Base-by-base conservation (phyloP, 2,888 invertebrate species). In the Nomada fucata region DNA sequence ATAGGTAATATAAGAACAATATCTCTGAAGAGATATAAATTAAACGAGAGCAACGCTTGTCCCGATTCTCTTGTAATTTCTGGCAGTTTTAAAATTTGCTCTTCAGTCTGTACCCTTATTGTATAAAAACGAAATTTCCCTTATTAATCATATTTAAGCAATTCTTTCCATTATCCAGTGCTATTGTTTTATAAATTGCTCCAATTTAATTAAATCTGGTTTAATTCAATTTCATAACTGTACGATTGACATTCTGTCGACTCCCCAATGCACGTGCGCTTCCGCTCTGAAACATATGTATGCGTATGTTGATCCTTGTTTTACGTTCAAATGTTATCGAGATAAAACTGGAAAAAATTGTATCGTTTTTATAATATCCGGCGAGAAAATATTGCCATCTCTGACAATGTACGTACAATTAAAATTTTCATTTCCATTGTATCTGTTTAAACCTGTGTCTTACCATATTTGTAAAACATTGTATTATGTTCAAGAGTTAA, bases 201-300 rank as follows among this genome's bases (percentile, higher is more conserved):
- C 29, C 55, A 57, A 55, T 79, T 80, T 75, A 75, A 82, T 76
- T 80, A 72, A 82, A 76, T 68, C 57, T 52, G 71, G 57, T 76
- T 80, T 67, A 79, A 79, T 82, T 80, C 65, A 36, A 74, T 79
- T 65, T 18, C 42, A 15, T 53, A 73, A 81, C 64, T 36, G 59
- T 29, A 65, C 61, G 50, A 72, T 80, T 68, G 63, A 77, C 71
- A 44, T 75, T 61, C 59, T 64, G 64, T 59, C 72, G 76, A 47
- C 72, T 70, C 67, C 55, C 70, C 69, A 11, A 57, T 47, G 60
- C 77, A 81, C 74, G 81, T 74, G 74, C 63, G 83, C 68, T 67
- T 63, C 76, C 69, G 76, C n/a, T 44, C 18, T 47, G 65, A 18
- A 42, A 53, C 69, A 75, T 26, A 72, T 68, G 65, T 26, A 50